Conservation (phyloP, 2,888 invertebrate species). For the Coecobrya sp. region DNA sequence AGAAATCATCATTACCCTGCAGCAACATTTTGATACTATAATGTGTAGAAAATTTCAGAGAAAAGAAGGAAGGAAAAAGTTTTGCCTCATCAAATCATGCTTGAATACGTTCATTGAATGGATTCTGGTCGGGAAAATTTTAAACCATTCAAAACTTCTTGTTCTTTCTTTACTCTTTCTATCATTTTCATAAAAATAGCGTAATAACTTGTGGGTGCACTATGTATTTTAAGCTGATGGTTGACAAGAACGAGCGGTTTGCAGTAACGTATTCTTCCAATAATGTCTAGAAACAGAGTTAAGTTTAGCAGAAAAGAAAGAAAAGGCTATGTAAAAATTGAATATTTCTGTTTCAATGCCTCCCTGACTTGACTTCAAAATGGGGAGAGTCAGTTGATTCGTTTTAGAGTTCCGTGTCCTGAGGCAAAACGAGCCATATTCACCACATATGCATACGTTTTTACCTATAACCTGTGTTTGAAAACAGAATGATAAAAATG, state of each 20-base stretch:
- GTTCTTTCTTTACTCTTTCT: conserved; percentile 10
- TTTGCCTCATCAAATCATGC: conserved; percentile 54
- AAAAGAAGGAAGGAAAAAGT: conserved; percentile 23
- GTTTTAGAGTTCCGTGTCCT: not conserved
- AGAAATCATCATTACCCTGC: not conserved
- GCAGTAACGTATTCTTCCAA: not conserved
- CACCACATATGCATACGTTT: not conserved
- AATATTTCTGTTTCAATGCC: conserved; percentile 24
- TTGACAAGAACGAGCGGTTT: not conserved
- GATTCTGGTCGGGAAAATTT: not conserved
- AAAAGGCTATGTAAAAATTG: not conserved
- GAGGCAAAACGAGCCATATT: not conserved
- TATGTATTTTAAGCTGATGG: not conserved
- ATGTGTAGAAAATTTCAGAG: not conserved
- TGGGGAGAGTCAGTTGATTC: conserved; percentile 4
- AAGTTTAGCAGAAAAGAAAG: not conserved
- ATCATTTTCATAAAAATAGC: conserved; percentile 16
- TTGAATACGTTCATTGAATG: conserved; percentile 28
- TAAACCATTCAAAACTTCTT: conserved; percentile 9
- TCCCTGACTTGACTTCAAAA: not conserved
- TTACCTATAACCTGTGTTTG: not conserved
- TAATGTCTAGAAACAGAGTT: not conserved
- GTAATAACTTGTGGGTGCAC: not conserved
- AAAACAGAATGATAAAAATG: not conserved
- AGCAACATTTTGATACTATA: not conserved